Base-by-base conservation (phyloP, 2,113 vertebrate genomes). In the Amblyornis subalaris region DNA sequence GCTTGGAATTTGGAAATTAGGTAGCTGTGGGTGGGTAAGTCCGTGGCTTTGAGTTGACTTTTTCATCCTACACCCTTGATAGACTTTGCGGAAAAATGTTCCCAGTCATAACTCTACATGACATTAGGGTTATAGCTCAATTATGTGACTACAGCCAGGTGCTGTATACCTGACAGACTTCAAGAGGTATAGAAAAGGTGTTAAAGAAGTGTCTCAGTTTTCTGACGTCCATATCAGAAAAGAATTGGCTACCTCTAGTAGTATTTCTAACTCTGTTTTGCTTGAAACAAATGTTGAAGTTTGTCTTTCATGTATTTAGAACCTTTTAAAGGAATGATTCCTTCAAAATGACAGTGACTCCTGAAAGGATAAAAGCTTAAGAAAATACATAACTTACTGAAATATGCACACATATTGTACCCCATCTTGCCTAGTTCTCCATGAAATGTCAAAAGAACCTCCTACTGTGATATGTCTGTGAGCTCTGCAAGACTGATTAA, bases 361-460 rank as follows among this genome's bases (percentile, higher is more conserved):
- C 72, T 79, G 76, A 93, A 95, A 96, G 88, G 78, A 95, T 90
- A 96, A 94, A 95, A 92, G 89, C 96, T 96, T 77, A 73, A 67
- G 85, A 89, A 97, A 97, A 93, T 87, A 91, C 81, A 72, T 69
- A 92, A 77, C 54, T 51, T 83, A 77, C 85, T 95, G 95, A 97
- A 97, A 97, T 97, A 96, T 95, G 85, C 96, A 97, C 92, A 95
- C 86, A 88, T 94, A 95, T 85, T 91, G 72, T 96, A 89, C 79
- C 86, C 98, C 91, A 81, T 97, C 95, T 96, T 98, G 96, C 95
- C 96, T 97, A 96, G 95, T 71, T 97, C 90, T 95, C 97, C 97
- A 98, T 97, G 97, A 98, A 98, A 98, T 98, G 97, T 98, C 97
- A 98, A 89, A 97, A 98, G 95, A 95, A 95, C 95, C 96, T 97